Base-by-base conservation (phyloP, 2,113 vertebrate genomes). In the Perccottus glenii region DNA sequence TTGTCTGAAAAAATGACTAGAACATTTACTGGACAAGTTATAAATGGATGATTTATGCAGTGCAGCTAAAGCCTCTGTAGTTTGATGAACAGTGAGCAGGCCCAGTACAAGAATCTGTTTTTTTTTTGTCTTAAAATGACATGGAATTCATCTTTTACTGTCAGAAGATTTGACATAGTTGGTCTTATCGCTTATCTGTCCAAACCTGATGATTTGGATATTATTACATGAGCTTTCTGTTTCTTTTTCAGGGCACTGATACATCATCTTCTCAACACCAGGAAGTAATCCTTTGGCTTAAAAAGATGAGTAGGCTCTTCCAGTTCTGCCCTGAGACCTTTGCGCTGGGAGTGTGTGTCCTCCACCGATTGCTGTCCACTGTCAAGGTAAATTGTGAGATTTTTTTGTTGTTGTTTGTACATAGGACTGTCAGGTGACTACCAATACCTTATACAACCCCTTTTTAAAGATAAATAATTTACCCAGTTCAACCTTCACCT, bases 251-350 rank as follows among this genome's bases (percentile, higher is more conserved):
- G 92, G 93, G 93, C 27, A 81, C 85, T 38, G 91, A 93, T 83
- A 88, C 92, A 59, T 89, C 92, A 15, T 85, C 77, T 0, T 60
- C 2, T 0, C 75, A 91, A 48, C 89, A 92, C 57, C 82, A 89
- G 63, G 89, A 91, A 56, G 85, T 69, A 0, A 84, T 94, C 75
- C 19, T 91, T 40, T 92, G 93, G 92, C 75, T 94, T 6, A 80
- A 81, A 58, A 84, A 91, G 60, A 89, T 89, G 72, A 89, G 71
- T 66, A 65, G 86, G 1, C 15, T 43, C 6, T 93, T 94, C 67
- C 49, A 64, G 9, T 93, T 95, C 84, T 88, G 83, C 53, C 81
- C 87, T 0, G 87, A 90, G 84, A 94, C 85, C 0, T 93, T 91
- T 46, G 85, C 88, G 5, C 78, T 94, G 49, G 93, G 91, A 9